Evolutionary conservation across 2,888 invertebrate genomes (phyloP).

Genomic region (Aspidapion aeneum): DNA sequence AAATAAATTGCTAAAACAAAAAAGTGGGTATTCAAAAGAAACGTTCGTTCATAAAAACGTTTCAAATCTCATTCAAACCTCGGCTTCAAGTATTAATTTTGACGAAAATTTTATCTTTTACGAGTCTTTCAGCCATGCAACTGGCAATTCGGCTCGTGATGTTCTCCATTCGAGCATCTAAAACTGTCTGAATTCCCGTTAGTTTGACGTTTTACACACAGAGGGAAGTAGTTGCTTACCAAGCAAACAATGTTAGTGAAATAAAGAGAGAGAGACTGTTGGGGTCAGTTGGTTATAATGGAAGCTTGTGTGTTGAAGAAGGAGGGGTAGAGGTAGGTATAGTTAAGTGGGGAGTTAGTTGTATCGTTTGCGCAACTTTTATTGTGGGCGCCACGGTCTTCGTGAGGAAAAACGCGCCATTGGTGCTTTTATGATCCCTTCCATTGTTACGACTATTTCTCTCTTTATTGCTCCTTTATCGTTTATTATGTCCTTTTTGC

Average conservation of each 20-base stretch:
- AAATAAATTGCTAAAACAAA: too few species aligned
- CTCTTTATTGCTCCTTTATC: conserved; percentile 30
- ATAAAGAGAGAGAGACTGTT: conserved; percentile 25
- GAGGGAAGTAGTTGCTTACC: conserved; percentile 48
- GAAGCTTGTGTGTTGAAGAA: too few species aligned
- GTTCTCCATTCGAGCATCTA: conserved; percentile 54
- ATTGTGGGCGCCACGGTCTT: conserved; percentile 47
- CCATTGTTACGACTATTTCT: conserved; percentile 38
- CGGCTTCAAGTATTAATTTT: conserved; percentile 38
- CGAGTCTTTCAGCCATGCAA: conserved; percentile 34
- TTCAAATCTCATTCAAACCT: background rate
- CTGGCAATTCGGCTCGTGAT: conserved; percentile 49
- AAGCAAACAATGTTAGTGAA: conserved; percentile 10
- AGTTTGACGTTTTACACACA: conserved; percentile 48
- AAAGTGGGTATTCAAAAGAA: too few species aligned
- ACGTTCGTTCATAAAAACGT: too few species aligned
- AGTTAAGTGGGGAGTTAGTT: conserved; percentile 39
- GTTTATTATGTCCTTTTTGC: conserved; percentile 12
- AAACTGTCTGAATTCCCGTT: conserved; percentile 49
- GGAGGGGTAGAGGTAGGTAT: conserved; percentile 28
- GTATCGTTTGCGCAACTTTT: conserved; percentile 47
- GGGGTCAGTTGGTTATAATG: conserved; percentile 41
- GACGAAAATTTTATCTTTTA: conserved; percentile 45
- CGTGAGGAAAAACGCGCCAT: conserved; percentile 60
- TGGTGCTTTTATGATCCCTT: conserved; percentile 54